Conservation (phyloP, 2,888 invertebrate genomes). For the Caenorhabditis sp. region DNA sequence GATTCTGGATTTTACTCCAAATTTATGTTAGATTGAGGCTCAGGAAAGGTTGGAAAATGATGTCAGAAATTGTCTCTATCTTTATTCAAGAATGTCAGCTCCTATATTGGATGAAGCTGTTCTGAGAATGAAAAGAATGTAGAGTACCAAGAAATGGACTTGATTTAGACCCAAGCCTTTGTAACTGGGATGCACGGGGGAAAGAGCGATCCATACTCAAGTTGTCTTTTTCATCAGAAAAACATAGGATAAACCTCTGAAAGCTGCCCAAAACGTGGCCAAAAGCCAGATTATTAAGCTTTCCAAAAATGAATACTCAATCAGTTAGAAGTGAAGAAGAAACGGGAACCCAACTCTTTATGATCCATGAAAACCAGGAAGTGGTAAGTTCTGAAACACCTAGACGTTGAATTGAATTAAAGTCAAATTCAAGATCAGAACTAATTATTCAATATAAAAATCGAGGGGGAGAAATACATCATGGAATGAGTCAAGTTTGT, state of each 20-base stretch:
- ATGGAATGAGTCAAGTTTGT: conserved; percentile 18
- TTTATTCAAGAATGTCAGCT: background rate
- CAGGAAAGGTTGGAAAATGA: background rate
- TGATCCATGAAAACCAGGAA: background rate
- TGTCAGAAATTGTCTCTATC: background rate
- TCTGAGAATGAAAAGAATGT: background rate
- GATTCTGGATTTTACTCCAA: background rate
- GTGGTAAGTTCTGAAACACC: background rate
- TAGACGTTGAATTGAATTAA: background rate
- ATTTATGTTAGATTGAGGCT: background rate
- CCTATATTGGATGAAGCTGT: too few relatives aligned
- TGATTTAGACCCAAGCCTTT: too few relatives aligned
- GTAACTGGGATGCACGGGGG: too few relatives aligned
- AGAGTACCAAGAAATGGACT: background rate
- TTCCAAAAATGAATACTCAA: background rate
- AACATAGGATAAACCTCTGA: background rate
- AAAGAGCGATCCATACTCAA: background rate
- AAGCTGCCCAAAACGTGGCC: background rate
- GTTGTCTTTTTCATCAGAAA: background rate
- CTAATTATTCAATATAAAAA: background rate
- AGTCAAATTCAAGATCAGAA: conserved; percentile 10
- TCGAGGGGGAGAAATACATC: background rate
- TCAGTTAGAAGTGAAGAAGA: background rate
- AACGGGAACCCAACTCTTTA: background rate
- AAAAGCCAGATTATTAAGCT: background rate